These are phyloP conservation scores for Cotesia glomerata DNA, from an alignment of 1,140 invertebrate species.

Conservation along the genomic window DNA sequence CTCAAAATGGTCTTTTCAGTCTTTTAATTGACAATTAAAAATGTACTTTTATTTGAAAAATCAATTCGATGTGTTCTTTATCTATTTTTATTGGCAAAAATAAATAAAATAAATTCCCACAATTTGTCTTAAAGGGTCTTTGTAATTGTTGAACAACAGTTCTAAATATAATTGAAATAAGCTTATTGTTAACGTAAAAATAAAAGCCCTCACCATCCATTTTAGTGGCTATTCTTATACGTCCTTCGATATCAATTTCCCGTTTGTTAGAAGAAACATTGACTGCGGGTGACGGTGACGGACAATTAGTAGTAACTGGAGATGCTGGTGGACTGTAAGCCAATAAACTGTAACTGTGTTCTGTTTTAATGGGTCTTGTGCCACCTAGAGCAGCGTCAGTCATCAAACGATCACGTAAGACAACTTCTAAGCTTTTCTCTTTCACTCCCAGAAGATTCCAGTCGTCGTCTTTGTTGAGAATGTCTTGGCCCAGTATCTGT, in stretches of 20 bases:
- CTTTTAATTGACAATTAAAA: too few relatives aligned
- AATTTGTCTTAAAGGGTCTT: too few relatives aligned
- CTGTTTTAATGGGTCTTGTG: conserved; percentile 78
- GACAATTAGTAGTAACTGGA: conserved; percentile 57
- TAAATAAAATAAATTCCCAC: too few relatives aligned
- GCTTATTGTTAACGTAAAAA: not conserved
- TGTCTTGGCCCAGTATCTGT: conserved; percentile 50
- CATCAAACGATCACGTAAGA: conserved; percentile 87
- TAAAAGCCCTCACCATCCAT: conserved; percentile 46
- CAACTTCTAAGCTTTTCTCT: conserved; percentile 65
- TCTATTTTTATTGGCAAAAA: too few relatives aligned
- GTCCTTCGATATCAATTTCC: conserved; percentile 30
- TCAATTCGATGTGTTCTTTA: too few relatives aligned
- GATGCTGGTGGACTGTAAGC: conserved; percentile 68
- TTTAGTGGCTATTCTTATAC: conserved; percentile 43
- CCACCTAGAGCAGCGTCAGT: conserved; percentile 84
- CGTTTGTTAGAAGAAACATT: conserved; percentile 20
- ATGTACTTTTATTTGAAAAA: too few relatives aligned
- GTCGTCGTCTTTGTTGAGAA: conserved; percentile 54
- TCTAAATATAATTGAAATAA: too few relatives aligned
- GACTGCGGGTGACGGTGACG: conserved; percentile 42
- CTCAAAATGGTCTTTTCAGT: too few relatives aligned
- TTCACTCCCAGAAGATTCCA: conserved; percentile 44
- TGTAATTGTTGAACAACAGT: too few relatives aligned
- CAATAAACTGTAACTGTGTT: conserved; percentile 81